phyloP scores from a whole-genome alignment of 2,888 invertebrate species.

The Dexiosoma caninum region DNA sequence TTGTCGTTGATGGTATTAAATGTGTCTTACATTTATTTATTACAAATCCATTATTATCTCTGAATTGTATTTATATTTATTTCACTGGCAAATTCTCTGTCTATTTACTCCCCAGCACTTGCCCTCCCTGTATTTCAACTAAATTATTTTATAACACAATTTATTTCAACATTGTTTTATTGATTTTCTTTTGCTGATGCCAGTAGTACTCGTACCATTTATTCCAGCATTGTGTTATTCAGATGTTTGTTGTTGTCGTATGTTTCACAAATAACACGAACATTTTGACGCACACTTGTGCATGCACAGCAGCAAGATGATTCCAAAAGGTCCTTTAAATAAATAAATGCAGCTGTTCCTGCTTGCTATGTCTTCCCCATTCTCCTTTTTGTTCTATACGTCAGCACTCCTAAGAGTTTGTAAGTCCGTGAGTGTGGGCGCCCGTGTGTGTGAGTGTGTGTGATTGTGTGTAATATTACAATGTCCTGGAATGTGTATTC shows the following conservation, averaged over 20 bases:
- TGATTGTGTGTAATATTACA: neutral
- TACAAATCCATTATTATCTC: neutral
- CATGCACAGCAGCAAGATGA: neutral
- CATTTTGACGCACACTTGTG: neutral
- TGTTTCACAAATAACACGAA: neutral
- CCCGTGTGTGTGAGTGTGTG: neutral
- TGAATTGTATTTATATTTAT: neutral
- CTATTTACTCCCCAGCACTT: no score
- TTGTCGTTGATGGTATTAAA: no score
- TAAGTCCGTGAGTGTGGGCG: no score
- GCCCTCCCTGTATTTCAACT: neutral
- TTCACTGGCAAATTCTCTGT: neutral
- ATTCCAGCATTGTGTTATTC: neutral
- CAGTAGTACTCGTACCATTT: no score
- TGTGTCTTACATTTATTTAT: no score
- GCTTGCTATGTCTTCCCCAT: neutral
- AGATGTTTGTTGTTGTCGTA: neutral
- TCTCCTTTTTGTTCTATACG: neutral
- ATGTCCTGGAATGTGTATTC: neutral
- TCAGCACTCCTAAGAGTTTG: no score
- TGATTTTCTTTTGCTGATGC: neutral
- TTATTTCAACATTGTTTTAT: neutral
- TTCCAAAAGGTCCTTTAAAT: constrained; percentile 2
- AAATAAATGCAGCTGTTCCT: neutral
- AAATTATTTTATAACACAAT: neutral